Conservation (phyloP, 2,797 vertebrate genomes). For the Neosilurus hyrtlii region DNA sequence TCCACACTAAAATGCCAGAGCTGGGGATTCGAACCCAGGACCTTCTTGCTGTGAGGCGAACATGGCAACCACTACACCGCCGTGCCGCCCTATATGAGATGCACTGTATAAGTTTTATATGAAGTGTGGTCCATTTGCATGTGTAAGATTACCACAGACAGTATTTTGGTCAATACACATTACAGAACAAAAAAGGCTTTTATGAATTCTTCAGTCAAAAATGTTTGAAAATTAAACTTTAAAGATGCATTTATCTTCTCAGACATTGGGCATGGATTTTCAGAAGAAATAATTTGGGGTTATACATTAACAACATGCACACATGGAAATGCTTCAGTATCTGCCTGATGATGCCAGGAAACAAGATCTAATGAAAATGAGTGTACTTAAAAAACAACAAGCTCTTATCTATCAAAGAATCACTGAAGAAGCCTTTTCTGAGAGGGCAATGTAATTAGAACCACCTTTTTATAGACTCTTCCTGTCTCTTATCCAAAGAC, state of each 20-base stretch:
- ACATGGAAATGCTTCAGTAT: not conserved
- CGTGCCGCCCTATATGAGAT: no score
- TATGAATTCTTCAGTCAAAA: not conserved
- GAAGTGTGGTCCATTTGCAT: no score
- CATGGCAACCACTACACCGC: no score
- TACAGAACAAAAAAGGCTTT: not conserved
- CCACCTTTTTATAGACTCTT: no score
- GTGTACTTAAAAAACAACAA: not conserved
- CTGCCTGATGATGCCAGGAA: not conserved
- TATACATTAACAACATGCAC: not conserved
- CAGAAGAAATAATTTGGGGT: not conserved
- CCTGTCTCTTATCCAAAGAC: no score
- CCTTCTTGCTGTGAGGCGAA: no score
- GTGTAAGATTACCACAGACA: not conserved
- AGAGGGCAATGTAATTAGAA: not conserved
- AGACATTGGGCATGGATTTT: not conserved
- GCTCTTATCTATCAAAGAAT: not conserved
- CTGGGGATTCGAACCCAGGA: no score
- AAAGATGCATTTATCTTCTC: not conserved
- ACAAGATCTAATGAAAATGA: not conserved
- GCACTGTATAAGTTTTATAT: no score
- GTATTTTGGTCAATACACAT: not conserved
- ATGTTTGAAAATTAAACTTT: slow-evolving; percentile 19
- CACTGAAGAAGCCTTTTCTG: not conserved
- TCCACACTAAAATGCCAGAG: no score